A percentile compares a stretch with the other conserved stretches of the same genome.
These are phyloP conservation scores for Synchiropus splendidus DNA, from an alignment of 2,113 vertebrate genomes.

Conservation along the genomic window DNA sequence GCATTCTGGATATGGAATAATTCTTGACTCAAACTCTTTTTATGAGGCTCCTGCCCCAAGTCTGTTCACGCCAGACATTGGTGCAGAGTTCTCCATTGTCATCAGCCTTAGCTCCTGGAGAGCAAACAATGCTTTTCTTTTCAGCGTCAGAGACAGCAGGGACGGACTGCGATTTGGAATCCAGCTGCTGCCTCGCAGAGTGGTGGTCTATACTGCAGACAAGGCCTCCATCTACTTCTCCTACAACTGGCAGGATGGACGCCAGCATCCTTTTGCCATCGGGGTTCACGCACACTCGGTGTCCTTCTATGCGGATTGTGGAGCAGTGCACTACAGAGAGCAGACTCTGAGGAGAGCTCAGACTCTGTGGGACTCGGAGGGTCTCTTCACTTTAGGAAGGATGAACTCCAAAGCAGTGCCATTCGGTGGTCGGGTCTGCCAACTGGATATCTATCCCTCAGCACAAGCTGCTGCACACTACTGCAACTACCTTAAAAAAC, in stretches of 20 bases:
- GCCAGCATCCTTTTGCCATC: constrained; percentile 80
- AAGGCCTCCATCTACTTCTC: constrained; percentile 76
- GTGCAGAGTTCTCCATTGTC: constrained; percentile 76
- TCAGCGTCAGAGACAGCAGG: constrained; percentile 76
- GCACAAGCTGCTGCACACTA: constrained; percentile 80
- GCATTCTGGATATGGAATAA: constrained; percentile 66
- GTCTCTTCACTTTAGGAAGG: constrained; percentile 80
- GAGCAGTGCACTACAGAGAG: constrained; percentile 67
- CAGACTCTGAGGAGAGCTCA: constrained; percentile 67
- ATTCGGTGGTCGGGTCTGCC: constrained; percentile 85
- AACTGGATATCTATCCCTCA: constrained; percentile 86
- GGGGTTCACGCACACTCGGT: constrained; percentile 66
- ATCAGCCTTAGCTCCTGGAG: constrained; percentile 78
- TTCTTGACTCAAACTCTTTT: constrained; percentile 63
- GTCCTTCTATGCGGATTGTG: constrained; percentile 77
- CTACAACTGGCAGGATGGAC: constrained; percentile 78
- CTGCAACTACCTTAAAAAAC: constrained; percentile 82
- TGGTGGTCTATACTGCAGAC: constrained; percentile 77
- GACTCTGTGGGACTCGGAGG: constrained; percentile 57
- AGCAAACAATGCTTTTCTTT: constrained; percentile 88
- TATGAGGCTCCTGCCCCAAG: constrained; percentile 68
- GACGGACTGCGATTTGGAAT: constrained; percentile 83
- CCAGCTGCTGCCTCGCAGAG: constrained; percentile 78
- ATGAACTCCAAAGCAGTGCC: constrained; percentile 76
- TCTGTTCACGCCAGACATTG: constrained; percentile 68